Conservation (phyloP, 2,797 vertebrate species). For the Sebastolobus alascanus region DNA sequence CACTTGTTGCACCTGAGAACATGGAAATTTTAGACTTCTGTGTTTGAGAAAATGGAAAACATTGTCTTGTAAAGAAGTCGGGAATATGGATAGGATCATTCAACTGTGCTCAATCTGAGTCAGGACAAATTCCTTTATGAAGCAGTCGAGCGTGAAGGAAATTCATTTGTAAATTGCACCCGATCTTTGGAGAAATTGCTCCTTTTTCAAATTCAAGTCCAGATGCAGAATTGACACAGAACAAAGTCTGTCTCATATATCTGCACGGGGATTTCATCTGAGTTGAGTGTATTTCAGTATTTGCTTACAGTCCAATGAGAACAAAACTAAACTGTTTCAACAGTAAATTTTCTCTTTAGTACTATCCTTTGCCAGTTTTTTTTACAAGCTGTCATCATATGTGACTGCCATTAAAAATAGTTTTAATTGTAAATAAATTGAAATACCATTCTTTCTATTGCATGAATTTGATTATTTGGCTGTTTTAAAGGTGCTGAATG, state of each 20-base stretch:
- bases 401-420: background rate
- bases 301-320: slow-evolving; percentile 4
- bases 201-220: slow-evolving; percentile 65
- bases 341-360: no score
- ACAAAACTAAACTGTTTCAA: slow-evolving; percentile 15
- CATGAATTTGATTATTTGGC: background rate
- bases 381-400: background rate
- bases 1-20: slow-evolving; percentile 85
- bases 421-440: background rate
- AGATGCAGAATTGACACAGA: slow-evolving; percentile 55
- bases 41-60: slow-evolving; percentile 80
- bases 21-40: slow-evolving; percentile 82
- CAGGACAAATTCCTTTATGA: slow-evolving; percentile 85
- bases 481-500: background rate
- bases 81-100: slow-evolving; percentile 86
- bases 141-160: slow-evolving; percentile 76
- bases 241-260: slow-evolving; percentile 43
- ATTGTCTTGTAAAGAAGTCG: slow-evolving; percentile 76
- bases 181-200: slow-evolving; percentile 71
- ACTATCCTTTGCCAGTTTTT: background rate
- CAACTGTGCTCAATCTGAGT: slow-evolving; percentile 85
- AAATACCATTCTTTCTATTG: background rate
- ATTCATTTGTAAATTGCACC: slow-evolving; percentile 85
- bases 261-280: slow-evolving; percentile 24
- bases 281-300: slow-evolving; percentile 15